Base-by-base conservation (phyloP, 2,797 vertebrate genomes). In the Sardinella longiceps region DNA sequence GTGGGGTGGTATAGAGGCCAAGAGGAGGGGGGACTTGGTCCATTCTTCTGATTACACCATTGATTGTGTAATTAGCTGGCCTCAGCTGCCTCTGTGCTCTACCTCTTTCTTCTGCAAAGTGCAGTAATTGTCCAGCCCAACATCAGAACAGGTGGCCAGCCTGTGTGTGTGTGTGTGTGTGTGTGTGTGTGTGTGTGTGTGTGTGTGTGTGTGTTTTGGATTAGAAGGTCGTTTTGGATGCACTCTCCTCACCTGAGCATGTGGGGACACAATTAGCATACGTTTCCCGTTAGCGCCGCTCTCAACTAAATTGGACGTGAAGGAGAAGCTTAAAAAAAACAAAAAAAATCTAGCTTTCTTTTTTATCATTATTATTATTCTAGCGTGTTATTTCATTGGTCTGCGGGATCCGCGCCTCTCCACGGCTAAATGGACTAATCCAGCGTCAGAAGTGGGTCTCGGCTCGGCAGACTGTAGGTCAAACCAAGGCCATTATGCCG, bases 31-130 rank as follows among this genome's bases (percentile, higher is more conserved):
- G 83, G 86, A 66, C 86, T 86, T 63, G 85, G 86, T 86, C 85
- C 90, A 81, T 88, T 89, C 88, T 84, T 85, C 85, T 87, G 86
- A 63, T 90, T 89, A 90, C 87, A 9, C 86, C 92, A 93, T 93
- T 90, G 91, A 94, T 92, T 92, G 86, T 89, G 89, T 88, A 91
- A 91, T 94, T 91, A 92, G 84, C 85, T 84, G 15, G 82, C 90
- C 87, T 87, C 87, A 87, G 89, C 87, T 86, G 86, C 85, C 82
- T 87, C 74, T 70, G 53, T 60, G 80, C 80, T 87, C 85, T 86
- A 77, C 84, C 84, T 82, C 37, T 30, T 28, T 80, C 80, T 58
- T 48, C 83, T 85, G 90, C 88, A 90, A 90, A 89, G 87, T 86
- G 86, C 85, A 77, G 81, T 90, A 90, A 91, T 90, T 89, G 89